These are phyloP conservation scores for Harlomillsia oculata DNA, from an alignment of 1,140 invertebrate species.

Conservation along the genomic window DNA sequence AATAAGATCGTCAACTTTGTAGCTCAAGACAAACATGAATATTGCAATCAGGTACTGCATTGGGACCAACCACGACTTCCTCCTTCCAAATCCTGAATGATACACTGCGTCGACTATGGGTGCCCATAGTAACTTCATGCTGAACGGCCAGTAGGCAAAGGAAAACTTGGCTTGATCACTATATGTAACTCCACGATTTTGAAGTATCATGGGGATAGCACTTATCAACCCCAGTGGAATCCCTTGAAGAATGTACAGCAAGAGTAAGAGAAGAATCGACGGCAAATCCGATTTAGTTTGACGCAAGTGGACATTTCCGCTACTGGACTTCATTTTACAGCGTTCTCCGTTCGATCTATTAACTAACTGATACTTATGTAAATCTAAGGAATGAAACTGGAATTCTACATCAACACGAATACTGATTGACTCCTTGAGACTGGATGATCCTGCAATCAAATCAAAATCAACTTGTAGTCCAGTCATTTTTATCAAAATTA, in stretches of 20 bases:
- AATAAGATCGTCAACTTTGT: slow-evolving; percentile 61
- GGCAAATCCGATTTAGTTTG: too few species aligned
- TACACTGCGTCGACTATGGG: slow-evolving; percentile 88
- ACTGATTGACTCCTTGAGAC: too few species aligned
- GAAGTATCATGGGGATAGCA: slow-evolving; percentile 89
- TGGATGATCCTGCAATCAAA: too few species aligned
- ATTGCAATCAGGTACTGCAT: slow-evolving; percentile 74
- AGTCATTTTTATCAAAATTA: too few species aligned
- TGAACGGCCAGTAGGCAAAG: slow-evolving; percentile 97
- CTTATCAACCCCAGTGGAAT: slow-evolving; percentile 87
- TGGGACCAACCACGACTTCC: slow-evolving; percentile 96
- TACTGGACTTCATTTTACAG: too few species aligned
- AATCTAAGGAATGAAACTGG: too few species aligned
- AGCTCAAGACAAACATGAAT: slow-evolving; percentile 75
- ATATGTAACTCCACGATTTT: slow-evolving; percentile 81
- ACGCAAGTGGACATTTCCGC: too few species aligned
- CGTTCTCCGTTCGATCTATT: too few species aligned
- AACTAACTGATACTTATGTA: too few species aligned
- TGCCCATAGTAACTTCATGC: slow-evolving; percentile 94
- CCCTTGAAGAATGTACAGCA: slow-evolving; percentile 89
- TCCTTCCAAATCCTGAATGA: slow-evolving; percentile 66
- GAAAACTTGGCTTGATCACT: slow-evolving; percentile 88
- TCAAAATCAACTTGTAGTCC: too few species aligned
- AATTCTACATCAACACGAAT: too few species aligned
- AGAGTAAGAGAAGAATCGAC: slow-evolving; percentile 68